A percentile compares a stretch with the other conserved stretches of the same genome.
Conservation (phyloP, 2,888 invertebrate genomes). For the Cantharis lateralis region DNA sequence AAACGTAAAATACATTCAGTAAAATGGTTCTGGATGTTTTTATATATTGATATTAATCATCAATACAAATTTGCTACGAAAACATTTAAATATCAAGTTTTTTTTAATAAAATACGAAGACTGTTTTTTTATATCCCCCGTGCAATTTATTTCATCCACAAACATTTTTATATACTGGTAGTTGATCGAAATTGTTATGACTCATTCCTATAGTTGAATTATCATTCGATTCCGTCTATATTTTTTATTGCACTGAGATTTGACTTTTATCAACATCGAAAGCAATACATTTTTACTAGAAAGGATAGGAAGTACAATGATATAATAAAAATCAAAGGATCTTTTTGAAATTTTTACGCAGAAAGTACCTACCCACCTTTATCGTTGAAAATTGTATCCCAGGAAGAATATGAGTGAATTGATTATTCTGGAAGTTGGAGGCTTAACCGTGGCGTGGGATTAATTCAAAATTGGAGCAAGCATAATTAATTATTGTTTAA, state of each 20-base stretch:
- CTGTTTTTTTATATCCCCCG: background rate
- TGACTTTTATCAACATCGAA: background rate
- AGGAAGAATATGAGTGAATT: background rate
- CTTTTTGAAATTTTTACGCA: background rate
- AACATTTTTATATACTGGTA: background rate
- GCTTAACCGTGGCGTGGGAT: background rate
- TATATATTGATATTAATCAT: too few species aligned
- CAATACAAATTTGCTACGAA: too few species aligned
- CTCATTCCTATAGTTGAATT: background rate
- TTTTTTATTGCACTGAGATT: background rate
- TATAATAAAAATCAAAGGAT: background rate
- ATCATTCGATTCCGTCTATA: background rate
- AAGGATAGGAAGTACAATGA: background rate
- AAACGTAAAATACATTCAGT: background rate
- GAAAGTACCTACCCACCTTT: background rate
- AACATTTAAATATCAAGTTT: background rate
- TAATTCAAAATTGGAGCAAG: background rate
- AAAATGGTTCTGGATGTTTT: background rate
- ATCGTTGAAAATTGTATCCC: background rate
- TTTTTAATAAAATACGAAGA: background rate
- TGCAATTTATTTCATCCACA: background rate
- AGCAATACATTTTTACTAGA: background rate
- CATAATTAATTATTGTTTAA: background rate
- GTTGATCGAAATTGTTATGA: background rate
- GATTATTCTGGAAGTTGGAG: background rate